Evolutionary conservation across 2,797 vertebrate species (phyloP), one percentile per base, ranked within the genome.

Genomic region (Dicrostonyx torquatus): DNA sequence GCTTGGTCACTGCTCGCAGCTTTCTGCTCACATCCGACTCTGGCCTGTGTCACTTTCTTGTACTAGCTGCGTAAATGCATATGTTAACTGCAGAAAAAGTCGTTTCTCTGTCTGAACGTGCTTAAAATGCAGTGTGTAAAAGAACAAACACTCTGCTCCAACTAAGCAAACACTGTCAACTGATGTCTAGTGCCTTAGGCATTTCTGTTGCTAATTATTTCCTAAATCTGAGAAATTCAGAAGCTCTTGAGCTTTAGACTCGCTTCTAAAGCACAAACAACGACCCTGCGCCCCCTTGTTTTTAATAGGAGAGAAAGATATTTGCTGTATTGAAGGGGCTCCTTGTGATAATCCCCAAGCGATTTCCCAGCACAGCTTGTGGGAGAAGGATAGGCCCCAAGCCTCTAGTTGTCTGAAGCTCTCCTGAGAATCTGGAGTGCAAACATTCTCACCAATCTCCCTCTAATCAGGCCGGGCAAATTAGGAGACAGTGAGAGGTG

Each of bases 41-140:
- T 18, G 64, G 34, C 66, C 45, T 68, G 26, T 4, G 18, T 8
- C 73, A 50, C 72, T 88, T 66, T 72, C 78, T 76, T n/a, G 29
- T 55, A 88, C 31, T 72, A 80, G 90, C 76, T 77, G 37, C 6
- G 73, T 82, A 26, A 79, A 13, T n/a, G 18, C 72, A 26, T 1
- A 7, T 53, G 64, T 78, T 34, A 89, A 6, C n/a, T n/a, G 14
- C 40, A 48, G 48, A 72, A 91, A 94, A 92, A 89, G 70, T 66
- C 88, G 43, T 82, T 68, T 94, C 78, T 73, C n/a, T 86, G 24
- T 88, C 66, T 91, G 68, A 13, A 34, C 64, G 40, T 53, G 20
- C 60, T 94, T 86, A 93, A 89, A 86, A 93, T 94, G 76, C 96
- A 82, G 60, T 34, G 20, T 82, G 58, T 45, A 58, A 87, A 87